Evolutionary conservation across 2,113 vertebrate species (phyloP).

Genomic region (Erythrocebus patas): DNA sequence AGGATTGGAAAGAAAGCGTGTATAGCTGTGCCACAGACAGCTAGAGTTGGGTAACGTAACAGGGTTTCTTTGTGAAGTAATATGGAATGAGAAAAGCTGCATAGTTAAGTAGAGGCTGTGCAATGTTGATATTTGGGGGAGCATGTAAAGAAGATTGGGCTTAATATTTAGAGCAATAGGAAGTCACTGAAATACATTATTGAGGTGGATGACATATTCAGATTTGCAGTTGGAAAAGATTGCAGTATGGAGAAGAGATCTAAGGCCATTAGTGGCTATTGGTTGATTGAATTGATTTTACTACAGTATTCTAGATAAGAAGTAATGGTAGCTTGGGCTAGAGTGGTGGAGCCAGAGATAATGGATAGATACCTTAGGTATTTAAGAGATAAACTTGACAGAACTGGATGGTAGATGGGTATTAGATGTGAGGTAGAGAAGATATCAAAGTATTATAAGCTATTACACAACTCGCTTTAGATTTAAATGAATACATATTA

Average conservation of each 20-base stretch:
- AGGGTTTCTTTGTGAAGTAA: background rate
- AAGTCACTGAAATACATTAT: background rate
- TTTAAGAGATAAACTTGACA: background rate
- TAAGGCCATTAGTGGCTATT: background rate
- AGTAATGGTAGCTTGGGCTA: background rate
- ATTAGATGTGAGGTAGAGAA: background rate
- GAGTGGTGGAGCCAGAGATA: background rate
- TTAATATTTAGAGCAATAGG: conserved; percentile 8
- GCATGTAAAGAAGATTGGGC: background rate
- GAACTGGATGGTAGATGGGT: background rate
- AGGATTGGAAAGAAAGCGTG: background rate
- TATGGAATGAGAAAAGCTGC: background rate
- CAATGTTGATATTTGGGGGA: background rate
- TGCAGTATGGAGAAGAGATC: background rate
- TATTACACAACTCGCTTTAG: background rate
- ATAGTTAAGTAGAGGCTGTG: background rate
- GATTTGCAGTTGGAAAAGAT: background rate
- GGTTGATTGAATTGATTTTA: background rate
- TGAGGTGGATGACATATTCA: background rate
- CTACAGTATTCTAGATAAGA: background rate
- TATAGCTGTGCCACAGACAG: background rate
- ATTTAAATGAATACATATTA: background rate
- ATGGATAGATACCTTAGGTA: background rate
- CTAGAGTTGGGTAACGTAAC: background rate
- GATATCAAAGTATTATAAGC: background rate